These are phyloP conservation scores for Cecropterus lyciades DNA, from an alignment of 1,140 invertebrate genomes.

Conservation along the genomic window DNA sequence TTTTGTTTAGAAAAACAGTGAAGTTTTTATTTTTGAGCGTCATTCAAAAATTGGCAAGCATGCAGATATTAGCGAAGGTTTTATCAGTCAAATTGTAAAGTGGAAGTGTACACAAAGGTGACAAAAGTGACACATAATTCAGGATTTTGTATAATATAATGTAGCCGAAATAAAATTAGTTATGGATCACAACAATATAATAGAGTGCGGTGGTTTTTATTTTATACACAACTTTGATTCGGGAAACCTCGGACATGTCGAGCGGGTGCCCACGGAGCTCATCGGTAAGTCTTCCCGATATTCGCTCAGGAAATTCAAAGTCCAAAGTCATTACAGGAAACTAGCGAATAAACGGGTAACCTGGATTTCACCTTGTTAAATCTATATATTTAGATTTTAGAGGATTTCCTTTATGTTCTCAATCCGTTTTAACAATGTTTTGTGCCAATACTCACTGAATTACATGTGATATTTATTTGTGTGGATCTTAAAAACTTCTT, in stretches of 20 bases:
- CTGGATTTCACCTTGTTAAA: no score
- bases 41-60: constrained; percentile 73
- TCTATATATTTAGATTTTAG: no score
- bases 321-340: neutral
- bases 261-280: constrained; percentile 84
- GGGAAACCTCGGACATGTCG: constrained; percentile 92
- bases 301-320: constrained; percentile 6
- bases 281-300: constrained; percentile 60
- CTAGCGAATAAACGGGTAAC: no score
- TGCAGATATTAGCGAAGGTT: constrained; percentile 58
- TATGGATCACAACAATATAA: constrained; percentile 77
- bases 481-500: no score
- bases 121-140: constrained; percentile 55
- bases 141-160: constrained; percentile 69
- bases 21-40: constrained; percentile 73
- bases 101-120: constrained; percentile 53
- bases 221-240: constrained; percentile 95
- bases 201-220: constrained; percentile 87
- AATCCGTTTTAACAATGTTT: no score
- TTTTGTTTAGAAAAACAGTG: constrained; percentile 84
- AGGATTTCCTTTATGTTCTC: no score
- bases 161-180: constrained; percentile 66
- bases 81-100: constrained; percentile 65
- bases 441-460: no score
- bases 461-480: no score